A percentile compares a stretch with the other conserved stretches of the same genome.
These are phyloP conservation scores for Selenia dentaria DNA, from an alignment of 2,888 invertebrate species.

Conservation along the genomic window DNA sequence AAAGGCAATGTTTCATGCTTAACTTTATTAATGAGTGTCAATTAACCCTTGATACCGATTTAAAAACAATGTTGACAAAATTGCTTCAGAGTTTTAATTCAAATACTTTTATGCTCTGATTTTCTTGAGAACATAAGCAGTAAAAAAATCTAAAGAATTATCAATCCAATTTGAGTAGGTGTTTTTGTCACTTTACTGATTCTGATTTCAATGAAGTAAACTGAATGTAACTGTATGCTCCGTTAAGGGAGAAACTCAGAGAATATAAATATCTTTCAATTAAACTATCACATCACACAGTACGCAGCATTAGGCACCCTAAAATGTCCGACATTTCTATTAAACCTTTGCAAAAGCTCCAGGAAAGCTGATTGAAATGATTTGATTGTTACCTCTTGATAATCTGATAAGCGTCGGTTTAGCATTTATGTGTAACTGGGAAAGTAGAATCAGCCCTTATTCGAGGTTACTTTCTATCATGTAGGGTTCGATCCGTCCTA, in stretches of 20 bases:
- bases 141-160: no score
- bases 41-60: no score
- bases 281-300: not conserved
- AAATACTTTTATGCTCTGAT: no score
- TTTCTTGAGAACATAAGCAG: no score
- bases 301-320: not conserved
- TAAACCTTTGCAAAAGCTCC: not conserved
- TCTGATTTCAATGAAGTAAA: no score
- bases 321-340: not conserved
- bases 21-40: no score
- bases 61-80: no score
- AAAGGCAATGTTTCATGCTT: no score
- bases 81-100: no score
- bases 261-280: not conserved
- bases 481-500: constrained; percentile 7
- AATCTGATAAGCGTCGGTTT: not conserved
- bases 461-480: constrained; percentile 6
- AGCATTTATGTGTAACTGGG: not conserved
- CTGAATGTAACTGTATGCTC: no score
- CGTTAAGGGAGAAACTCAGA: not conserved
- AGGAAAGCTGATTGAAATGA: constrained; percentile 2
- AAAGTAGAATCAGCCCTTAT: not conserved
- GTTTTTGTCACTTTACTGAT: no score
- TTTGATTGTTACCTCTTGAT: constrained; percentile 1
- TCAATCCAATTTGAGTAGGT: no score